Evolutionary conservation across 2,797 vertebrate genomes (phyloP).

Genomic region (Hyperoplus immaculatus): DNA sequence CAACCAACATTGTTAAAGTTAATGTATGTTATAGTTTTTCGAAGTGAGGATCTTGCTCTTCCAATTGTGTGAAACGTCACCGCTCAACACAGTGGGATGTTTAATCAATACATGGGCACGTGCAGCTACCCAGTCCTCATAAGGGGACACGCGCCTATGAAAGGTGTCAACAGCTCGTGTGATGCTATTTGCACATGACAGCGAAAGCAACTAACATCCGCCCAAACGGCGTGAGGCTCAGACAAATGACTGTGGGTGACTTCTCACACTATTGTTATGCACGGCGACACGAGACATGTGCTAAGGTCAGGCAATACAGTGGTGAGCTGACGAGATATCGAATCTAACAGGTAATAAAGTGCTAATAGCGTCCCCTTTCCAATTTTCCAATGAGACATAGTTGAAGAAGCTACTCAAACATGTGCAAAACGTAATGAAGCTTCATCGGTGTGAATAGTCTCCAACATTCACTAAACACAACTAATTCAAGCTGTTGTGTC

Average conservation of each 20-base stretch:
- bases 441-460: background rate
- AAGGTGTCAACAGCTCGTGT: constrained; percentile 49
- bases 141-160: constrained; percentile 46
- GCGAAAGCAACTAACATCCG: constrained; percentile 36
- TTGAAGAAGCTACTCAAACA: constrained; percentile 17
- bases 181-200: constrained; percentile 36
- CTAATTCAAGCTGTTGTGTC: background rate
- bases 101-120: too few relatives aligned
- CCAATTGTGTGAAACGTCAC: too few relatives aligned
- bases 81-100: too few relatives aligned
- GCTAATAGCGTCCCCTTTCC: background rate
- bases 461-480: background rate
- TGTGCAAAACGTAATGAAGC: too few relatives aligned
- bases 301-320: background rate
- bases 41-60: too few relatives aligned
- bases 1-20: too few relatives aligned
- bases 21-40: too few relatives aligned
- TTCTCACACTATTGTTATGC: constrained; percentile 10
- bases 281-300: background rate
- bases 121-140: background rate
- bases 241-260: constrained; percentile 4
- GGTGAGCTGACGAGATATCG: background rate
- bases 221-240: constrained; percentile 38
- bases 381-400: constrained; percentile 45
- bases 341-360: constrained; percentile 67